Percentiles rank a stretch among this genome's conserved stretches.
Evolutionary conservation across 2,113 vertebrate species (phyloP).

Genomic region (human (Homo sapiens)): GRCh38 chr6:166526501-166527000

Average conservation of each 20-base stretch:
- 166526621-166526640: too few species aligned
- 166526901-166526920: fast-evolving
- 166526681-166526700: not conserved
- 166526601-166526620: too few species aligned
- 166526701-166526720: not conserved
- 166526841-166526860: fast-evolving
- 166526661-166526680: not conserved
- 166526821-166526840: fast-evolving
- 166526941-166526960: fast-evolving
- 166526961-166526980: fast-evolving
- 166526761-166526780: not conserved
- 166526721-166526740: not conserved
- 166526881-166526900: fast-evolving
- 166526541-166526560: too few species aligned
- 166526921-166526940: fast-evolving
- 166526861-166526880: fast-evolving
- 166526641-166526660: too few species aligned
- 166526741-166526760: not conserved
- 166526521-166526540: too few species aligned
- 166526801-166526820: too few species aligned
- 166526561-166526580: too few species aligned
- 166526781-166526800: not conserved
- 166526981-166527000: not conserved
- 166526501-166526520: too few species aligned
- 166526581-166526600: not conserved